Evolutionary conservation across 2,888 invertebrate species (phyloP).

Genomic region (Blera fallax): DNA sequence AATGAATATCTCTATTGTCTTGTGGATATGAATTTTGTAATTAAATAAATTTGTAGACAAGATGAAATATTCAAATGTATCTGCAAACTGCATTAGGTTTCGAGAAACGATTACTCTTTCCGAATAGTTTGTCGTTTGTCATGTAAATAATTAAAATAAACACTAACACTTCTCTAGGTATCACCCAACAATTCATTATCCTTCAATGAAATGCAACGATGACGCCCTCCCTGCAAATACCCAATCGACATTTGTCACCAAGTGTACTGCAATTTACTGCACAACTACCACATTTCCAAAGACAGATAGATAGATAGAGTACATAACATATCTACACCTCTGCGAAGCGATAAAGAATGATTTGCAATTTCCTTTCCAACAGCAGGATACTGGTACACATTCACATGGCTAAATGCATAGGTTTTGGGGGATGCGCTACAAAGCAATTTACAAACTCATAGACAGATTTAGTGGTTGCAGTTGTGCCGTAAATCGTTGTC

Average conservation of each 20-base stretch:
- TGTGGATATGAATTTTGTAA: conserved; percentile 34
- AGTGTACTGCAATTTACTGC: conserved; percentile 54
- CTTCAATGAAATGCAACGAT: conserved; percentile 33
- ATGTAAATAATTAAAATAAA: conserved; percentile 53
- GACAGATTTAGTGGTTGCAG: conserved; percentile 71
- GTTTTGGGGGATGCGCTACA: not conserved
- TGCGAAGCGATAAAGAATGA: conserved; percentile 67
- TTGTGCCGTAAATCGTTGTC: conserved; percentile 70
- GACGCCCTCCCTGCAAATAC: conserved; percentile 12
- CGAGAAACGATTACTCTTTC: conserved; percentile 27
- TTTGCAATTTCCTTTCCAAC: conserved; percentile 66
- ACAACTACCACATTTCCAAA: conserved; percentile 1
- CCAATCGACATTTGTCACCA: conserved; percentile 69
- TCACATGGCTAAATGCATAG: not conserved
- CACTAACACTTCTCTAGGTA: conserved; percentile 22
- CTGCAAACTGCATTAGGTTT: not conserved
- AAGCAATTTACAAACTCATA: conserved; percentile 69
- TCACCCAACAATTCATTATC: conserved; percentile 53
- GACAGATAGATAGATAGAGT: no score
- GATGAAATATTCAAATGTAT: conserved; percentile 19
- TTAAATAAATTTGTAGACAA: conserved; percentile 45
- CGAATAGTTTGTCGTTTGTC: conserved; percentile 6
- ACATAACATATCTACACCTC: conserved; percentile 48
- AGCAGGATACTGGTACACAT: conserved; percentile 9
- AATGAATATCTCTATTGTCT: no score